A percentile compares a stretch with the other conserved stretches of the same genome.
Conservation (phyloP, 2,888 invertebrate species). For the Pristionchus entomophagus region DNA sequence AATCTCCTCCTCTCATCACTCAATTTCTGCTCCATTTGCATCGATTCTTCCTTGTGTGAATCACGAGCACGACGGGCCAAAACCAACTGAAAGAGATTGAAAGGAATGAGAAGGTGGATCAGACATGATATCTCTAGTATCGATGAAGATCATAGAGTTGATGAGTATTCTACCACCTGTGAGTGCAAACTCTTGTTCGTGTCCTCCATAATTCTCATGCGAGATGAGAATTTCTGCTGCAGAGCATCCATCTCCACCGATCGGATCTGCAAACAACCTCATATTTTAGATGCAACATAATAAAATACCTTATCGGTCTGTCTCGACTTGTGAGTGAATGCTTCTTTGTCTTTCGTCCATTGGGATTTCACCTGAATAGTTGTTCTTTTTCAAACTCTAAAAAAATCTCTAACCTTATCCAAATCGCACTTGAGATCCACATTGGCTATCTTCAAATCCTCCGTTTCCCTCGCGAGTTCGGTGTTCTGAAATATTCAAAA, state of each 20-base stretch:
- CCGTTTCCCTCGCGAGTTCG: constrained; percentile 59
- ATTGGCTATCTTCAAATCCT: constrained; percentile 67
- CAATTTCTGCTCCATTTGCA: constrained; percentile 65
- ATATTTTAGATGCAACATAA: too few relatives aligned
- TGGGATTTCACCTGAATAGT: constrained; percentile 51
- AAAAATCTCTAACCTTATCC: constrained; percentile 49
- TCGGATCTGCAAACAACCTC: constrained; percentile 51
- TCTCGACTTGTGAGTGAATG: constrained; percentile 70
- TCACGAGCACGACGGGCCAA: constrained; percentile 74
- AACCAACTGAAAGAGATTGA: constrained; percentile 60
- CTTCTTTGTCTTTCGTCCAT: constrained; percentile 70
- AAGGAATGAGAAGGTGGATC: not conserved
- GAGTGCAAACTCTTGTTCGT: constrained; percentile 74
- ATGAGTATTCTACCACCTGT: constrained; percentile 56
- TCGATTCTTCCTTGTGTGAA: constrained; percentile 66
- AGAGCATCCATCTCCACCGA: constrained; percentile 73
- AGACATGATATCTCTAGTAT: not conserved
- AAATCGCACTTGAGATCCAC: constrained; percentile 71
- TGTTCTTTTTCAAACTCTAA: too few relatives aligned
- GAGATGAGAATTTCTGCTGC: constrained; percentile 74
- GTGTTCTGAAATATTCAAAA: constrained; percentile 53
- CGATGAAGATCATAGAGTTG: not conserved
- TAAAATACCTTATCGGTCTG: constrained; percentile 74
- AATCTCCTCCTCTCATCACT: constrained; percentile 62
- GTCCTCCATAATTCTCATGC: constrained; percentile 76